Base-by-base conservation (phyloP, 2,113 vertebrate species). In the Calonectris borealis region DNA sequence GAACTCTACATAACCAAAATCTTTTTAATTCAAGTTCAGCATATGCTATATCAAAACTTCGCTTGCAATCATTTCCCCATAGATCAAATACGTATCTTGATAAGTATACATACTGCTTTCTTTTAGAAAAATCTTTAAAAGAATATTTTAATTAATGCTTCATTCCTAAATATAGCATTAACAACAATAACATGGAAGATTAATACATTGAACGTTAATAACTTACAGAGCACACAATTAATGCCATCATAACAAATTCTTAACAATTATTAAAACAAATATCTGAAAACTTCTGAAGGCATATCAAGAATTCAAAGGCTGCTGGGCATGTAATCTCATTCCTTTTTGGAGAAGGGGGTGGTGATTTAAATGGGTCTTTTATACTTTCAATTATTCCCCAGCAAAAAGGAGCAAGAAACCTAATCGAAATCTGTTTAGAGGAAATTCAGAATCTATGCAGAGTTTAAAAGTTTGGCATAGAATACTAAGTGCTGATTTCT, bases 401-500 rank as follows among this genome's bases (percentile, higher is more conserved):
- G 75, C 38, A 97, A 97, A 96, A 93, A 93, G 51, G 16, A 54
- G 34, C 51, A 93, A 86, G 70, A 87, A 90, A 44, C 85, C 92
- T 97, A 98, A 98, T 57, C 97, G 95, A 97, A 98, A 97, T 91
- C 94, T 97, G 85, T 93, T 98, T 96, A 96, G 92, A 93, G 55
- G 90, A 96, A 97, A 96, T 88, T 88, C 96, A 93, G 90, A 96
- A 97, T 96, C 92, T 98, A 96, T 77, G 80, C 89, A 90, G 93
- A 97, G 95, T 97, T 97, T 96, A 92, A 94, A 98, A 98, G 95
- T 97, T 98, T 97, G 95, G 96, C 89, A 94, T 61, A 94, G 97
- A 98, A 98, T 98, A 97, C 78, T 94, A 98, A 98, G 94, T 88
- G 95, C 96, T 96, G 94, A 98, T 97, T 96, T 94, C 89, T 93